These are phyloP conservation scores for Nysson spinosus DNA, from an alignment of 2,888 invertebrate species.

Conservation along the genomic window DNA sequence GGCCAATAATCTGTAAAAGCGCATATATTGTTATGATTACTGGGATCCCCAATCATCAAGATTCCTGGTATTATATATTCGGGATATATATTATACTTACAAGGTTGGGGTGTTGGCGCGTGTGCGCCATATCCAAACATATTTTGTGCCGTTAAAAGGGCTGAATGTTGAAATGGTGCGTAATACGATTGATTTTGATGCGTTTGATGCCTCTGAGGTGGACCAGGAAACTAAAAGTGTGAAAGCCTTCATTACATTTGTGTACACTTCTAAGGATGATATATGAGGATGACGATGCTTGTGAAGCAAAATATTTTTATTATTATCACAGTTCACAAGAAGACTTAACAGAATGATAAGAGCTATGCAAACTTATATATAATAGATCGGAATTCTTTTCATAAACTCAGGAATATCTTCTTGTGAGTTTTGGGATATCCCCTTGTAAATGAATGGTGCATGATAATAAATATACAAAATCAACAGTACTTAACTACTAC, in stretches of 20 bases:
- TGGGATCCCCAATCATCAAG: not conserved
- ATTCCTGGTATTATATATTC: not conserved
- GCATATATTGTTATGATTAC: not conserved
- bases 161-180: slow-evolving; percentile 58
- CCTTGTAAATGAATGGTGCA: slow-evolving; percentile 17
- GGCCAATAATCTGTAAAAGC: slow-evolving; percentile 43
- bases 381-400: not conserved
- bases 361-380: not conserved
- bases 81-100: slow-evolving; percentile 66
- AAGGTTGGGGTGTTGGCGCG: slow-evolving; percentile 58
- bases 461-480: slow-evolving; percentile 40
- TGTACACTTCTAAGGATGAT: not conserved
- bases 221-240: slow-evolving; percentile 63
- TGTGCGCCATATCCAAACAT: slow-evolving; percentile 60
- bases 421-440: not conserved
- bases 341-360: not conserved
- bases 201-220: slow-evolving; percentile 68
- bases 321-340: too few species aligned
- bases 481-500: slow-evolving; percentile 53
- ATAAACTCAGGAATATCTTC: not conserved
- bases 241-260: slow-evolving; percentile 42
- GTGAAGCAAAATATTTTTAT: not conserved
- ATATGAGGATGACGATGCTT: slow-evolving; percentile 10
- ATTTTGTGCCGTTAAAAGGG: slow-evolving; percentile 59
- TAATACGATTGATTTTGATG: slow-evolving; percentile 68